These are phyloP conservation scores for Nothobranchius kuhntae DNA, from an alignment of 2,113 vertebrate genomes.

Conservation along the genomic window DNA sequence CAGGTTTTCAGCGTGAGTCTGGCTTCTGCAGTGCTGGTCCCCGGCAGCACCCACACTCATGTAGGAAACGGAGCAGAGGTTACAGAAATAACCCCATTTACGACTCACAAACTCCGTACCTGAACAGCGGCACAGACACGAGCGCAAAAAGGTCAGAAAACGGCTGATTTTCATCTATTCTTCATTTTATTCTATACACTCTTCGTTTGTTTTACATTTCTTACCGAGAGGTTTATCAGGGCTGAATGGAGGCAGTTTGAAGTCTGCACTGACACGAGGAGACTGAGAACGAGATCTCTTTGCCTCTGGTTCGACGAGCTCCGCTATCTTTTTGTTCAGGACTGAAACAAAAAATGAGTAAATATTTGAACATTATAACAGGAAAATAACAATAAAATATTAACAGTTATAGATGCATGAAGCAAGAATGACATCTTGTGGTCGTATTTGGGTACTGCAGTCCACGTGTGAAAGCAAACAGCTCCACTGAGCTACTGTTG, in stretches of 20 bases:
- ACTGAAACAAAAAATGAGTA: conserved; percentile 20
- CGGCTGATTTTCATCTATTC: neutral
- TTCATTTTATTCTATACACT: too few species aligned
- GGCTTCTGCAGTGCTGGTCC: conserved; percentile 52
- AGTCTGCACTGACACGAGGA: conserved; percentile 6
- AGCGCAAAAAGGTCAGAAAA: neutral
- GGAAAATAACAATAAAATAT: too few species aligned
- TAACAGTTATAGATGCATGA: too few species aligned
- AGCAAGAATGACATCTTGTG: too few species aligned
- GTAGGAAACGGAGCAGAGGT: conserved; percentile 67
- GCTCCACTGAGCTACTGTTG: too few species aligned
- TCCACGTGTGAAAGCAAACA: too few species aligned
- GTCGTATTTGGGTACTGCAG: too few species aligned
- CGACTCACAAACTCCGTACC: conserved; percentile 78
- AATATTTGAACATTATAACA: too few species aligned
- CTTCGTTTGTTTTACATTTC: neutral
- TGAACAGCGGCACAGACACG: conserved; percentile 27
- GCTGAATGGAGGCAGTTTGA: conserved; percentile 60
- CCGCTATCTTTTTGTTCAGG: conserved; percentile 36
- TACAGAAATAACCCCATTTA: conserved; percentile 76
- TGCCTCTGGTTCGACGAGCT: conserved; percentile 25
- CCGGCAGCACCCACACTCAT: conserved; percentile 35
- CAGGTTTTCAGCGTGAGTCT: conserved; percentile 55
- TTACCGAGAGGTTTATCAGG: conserved; percentile 71
- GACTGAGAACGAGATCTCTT: conserved; percentile 62